Evolutionary conservation across 2,113 vertebrate species (phyloP).

Genomic region (Pteropus alecto): DNA sequence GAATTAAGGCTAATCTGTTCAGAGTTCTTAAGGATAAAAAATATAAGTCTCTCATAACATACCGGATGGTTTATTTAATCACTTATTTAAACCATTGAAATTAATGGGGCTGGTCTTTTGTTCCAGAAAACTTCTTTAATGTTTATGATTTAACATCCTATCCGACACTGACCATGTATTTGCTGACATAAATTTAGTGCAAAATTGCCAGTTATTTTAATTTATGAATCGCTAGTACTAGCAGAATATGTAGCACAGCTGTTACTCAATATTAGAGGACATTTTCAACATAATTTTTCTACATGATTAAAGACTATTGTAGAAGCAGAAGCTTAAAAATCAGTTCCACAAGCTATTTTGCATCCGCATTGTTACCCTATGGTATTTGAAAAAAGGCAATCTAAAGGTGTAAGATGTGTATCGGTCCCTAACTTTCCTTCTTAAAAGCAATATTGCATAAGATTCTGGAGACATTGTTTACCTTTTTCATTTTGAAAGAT

Average conservation of each 20-base stretch:
- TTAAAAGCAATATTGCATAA: neutral
- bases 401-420: neutral
- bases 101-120: constrained; percentile 27
- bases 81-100: constrained; percentile 41
- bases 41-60: neutral
- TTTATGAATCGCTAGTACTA: constrained; percentile 52
- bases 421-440: neutral
- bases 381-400: neutral
- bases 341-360: neutral
- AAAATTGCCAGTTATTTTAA: constrained; percentile 66
- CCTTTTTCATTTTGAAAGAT: neutral
- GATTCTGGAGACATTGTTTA: neutral
- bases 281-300: constrained; percentile 57
- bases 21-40: constrained; percentile 39
- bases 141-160: constrained; percentile 49
- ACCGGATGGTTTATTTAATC: constrained; percentile 29
- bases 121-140: constrained; percentile 28
- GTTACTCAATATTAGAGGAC: constrained; percentile 63
- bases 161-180: constrained; percentile 36
- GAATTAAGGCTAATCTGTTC: constrained; percentile 11
- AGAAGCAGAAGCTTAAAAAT: neutral
- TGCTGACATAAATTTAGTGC: constrained; percentile 43
- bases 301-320: constrained; percentile 45
- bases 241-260: constrained; percentile 44
- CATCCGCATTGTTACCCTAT: neutral